A percentile compares a stretch with the other conserved stretches of the same genome.
phyloP scores from a whole-genome alignment of 2,113 vertebrate genomes.

The Pseudopodoces humilis region DNA sequence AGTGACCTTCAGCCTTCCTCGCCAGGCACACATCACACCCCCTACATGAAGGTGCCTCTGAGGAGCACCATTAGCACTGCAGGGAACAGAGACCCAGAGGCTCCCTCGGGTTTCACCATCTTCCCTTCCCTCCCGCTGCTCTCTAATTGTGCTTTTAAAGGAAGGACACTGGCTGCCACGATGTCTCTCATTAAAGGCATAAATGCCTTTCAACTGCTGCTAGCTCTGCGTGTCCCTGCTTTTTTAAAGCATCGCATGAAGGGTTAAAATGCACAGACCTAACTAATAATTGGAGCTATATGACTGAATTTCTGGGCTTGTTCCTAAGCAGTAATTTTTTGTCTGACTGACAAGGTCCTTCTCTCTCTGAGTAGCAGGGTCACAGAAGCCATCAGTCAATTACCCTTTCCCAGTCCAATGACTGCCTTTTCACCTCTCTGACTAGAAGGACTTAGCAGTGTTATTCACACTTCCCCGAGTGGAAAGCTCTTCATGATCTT shows the following conservation, averaged over 20 bases:
- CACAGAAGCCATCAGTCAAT: slow-evolving; percentile 56
- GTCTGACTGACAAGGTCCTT: slow-evolving; percentile 52
- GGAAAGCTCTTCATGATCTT: slow-evolving; percentile 33
- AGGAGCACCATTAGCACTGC: neutral
- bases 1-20: neutral
- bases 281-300: neutral
- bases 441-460: slow-evolving; percentile 36
- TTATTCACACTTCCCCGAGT: slow-evolving; percentile 44
- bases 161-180: neutral
- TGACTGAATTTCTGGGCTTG: neutral
- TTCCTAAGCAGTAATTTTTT: slow-evolving; percentile 15
- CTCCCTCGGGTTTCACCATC: neutral
- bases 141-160: neutral
- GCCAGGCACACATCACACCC: neutral
- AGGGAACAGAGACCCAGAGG: neutral
- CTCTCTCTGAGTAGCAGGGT: slow-evolving; percentile 17
- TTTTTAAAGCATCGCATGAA: neutral
- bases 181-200: neutral
- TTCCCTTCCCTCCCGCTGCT: neutral
- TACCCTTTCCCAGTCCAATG: slow-evolving; percentile 48
- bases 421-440: slow-evolving; percentile 43
- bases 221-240: neutral
- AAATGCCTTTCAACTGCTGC: neutral
- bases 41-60: neutral
- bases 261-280: slow-evolving; percentile 25